Conservation (phyloP, 2,113 vertebrate genomes). For the Odobenus rosmarus region DNA sequence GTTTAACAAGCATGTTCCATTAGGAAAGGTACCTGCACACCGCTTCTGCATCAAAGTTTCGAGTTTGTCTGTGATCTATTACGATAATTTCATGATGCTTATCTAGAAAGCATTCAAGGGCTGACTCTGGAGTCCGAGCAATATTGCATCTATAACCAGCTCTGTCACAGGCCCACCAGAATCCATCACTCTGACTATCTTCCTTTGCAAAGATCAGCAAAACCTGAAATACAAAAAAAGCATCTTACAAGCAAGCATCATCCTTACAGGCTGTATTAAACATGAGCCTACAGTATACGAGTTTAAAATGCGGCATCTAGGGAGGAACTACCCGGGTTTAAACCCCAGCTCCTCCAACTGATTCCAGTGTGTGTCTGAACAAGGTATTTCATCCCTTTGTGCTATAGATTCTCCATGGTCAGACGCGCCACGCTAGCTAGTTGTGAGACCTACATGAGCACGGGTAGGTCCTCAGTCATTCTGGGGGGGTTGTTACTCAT, state of each 20-base stretch:
- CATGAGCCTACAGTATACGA: background rate
- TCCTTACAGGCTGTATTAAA: background rate
- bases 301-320: background rate
- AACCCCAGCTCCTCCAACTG: no score
- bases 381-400: background rate
- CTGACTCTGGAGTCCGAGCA: conserved; percentile 93
- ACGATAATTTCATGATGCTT: conserved; percentile 97
- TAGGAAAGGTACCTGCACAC: conserved; percentile 91
- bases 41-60: conserved; percentile 91
- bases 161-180: conserved; percentile 98
- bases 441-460: background rate
- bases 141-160: conserved; percentile 95
- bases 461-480: no score
- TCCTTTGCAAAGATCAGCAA: conserved; percentile 96
- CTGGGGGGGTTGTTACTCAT: background rate
- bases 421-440: background rate
- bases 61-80: conserved; percentile 92
- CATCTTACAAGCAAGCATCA: background rate
- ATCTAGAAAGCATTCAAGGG: conserved; percentile 94
- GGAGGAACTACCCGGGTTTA: background rate
- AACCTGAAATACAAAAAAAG: conserved; percentile 88
- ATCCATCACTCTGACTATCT: conserved; percentile 96
- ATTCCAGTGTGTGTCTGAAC: background rate
- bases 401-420: background rate
- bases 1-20: background rate